phyloP scores from a whole-genome alignment of 2,797 vertebrate genomes.

The Halcyon badia region DNA sequence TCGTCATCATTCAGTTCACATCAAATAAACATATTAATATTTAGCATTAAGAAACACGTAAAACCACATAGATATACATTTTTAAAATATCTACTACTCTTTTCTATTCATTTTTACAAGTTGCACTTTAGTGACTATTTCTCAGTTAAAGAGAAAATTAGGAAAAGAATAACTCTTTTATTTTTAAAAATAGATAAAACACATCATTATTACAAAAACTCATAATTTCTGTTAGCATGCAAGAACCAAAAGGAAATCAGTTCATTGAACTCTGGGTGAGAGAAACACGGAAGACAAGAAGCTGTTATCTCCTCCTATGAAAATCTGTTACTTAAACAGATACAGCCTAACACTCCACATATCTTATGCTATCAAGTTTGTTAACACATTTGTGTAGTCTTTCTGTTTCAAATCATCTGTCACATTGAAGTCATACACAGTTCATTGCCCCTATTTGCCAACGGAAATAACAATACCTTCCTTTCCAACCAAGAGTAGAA shows the following conservation, averaged over 20 bases:
- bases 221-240: fast-evolving
- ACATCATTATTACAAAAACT: background rate
- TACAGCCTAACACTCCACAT: background rate
- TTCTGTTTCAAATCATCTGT: background rate
- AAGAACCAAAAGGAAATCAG: background rate
- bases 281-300: background rate
- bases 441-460: background rate
- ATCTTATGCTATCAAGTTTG: background rate
- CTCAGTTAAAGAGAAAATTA: background rate
- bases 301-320: background rate
- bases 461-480: background rate
- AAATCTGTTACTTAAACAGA: background rate
- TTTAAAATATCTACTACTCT: fast-evolving
- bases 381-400: background rate
- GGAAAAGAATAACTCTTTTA: background rate
- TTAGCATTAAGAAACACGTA: background rate
- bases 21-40: background rate
- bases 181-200: background rate
- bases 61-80: background rate
- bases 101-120: background rate
- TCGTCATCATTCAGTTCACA: fast-evolving
- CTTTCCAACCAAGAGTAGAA: background rate
- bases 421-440: background rate
- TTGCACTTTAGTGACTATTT: background rate
- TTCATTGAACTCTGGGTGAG: background rate